Evolutionary conservation across 2,797 vertebrate species (phyloP).

Genomic region (Gymnothorax javanicus): DNA sequence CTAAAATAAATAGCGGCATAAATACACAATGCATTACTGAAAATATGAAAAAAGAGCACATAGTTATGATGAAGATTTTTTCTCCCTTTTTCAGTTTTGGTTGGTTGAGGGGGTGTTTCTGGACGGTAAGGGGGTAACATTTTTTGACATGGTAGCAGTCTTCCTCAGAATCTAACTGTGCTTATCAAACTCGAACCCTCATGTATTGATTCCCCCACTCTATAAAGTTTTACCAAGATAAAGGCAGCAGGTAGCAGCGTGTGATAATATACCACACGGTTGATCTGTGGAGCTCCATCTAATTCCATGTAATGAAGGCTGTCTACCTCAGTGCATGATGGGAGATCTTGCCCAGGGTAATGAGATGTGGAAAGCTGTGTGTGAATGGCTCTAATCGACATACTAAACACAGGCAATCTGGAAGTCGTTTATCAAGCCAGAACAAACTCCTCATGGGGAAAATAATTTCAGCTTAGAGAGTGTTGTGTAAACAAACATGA

Average conservation of each 20-base stretch:
- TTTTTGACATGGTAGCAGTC: slow-evolving; percentile 55
- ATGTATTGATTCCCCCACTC: slow-evolving; percentile 66
- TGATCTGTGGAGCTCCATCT: slow-evolving; percentile 70
- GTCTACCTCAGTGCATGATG: slow-evolving; percentile 60
- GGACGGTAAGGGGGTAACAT: slow-evolving; percentile 48
- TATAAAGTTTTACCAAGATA: slow-evolving; percentile 64
- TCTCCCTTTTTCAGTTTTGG: neutral
- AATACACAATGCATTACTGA: too few species aligned
- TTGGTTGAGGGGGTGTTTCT: neutral
- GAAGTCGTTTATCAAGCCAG: slow-evolving; percentile 38
- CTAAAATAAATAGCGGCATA: too few species aligned
- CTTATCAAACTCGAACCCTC: slow-evolving; percentile 70
- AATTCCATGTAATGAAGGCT: slow-evolving; percentile 72
- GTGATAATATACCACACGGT: slow-evolving; percentile 59
- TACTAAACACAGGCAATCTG: slow-evolving; percentile 36
- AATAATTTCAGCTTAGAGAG: slow-evolving; percentile 28
- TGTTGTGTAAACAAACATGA: slow-evolving; percentile 33
- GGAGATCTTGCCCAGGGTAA: slow-evolving; percentile 61
- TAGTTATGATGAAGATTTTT: neutral
- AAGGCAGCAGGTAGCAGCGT: slow-evolving; percentile 62
- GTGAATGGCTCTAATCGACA: slow-evolving; percentile 55
- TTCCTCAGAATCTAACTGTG: slow-evolving; percentile 65
- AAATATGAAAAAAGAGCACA: neutral
- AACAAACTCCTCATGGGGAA: slow-evolving; percentile 34
- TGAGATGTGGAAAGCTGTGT: slow-evolving; percentile 52